Evolutionary conservation across 2,888 invertebrate genomes (phyloP).

Genomic region (Incurvaria masculella): DNA sequence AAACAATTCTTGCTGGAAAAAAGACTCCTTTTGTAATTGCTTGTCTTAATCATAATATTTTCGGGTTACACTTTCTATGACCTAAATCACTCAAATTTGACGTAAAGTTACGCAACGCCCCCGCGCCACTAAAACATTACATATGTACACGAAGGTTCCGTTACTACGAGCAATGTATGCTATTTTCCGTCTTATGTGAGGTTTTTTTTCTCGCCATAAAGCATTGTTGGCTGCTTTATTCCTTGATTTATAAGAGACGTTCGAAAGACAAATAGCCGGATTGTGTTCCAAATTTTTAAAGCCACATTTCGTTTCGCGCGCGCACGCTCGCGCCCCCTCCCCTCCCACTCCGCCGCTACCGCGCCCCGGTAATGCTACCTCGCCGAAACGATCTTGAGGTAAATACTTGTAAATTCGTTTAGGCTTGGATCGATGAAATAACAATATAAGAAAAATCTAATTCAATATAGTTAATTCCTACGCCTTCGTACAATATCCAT

Average conservation of each 20-base stretch:
- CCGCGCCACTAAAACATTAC: constrained; percentile 38
- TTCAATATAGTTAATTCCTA: too few relatives aligned
- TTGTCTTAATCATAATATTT: too few relatives aligned
- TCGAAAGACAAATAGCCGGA: constrained; percentile 74
- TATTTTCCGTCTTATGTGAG: constrained; percentile 53
- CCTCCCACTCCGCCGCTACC: too few relatives aligned
- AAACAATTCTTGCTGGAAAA: too few relatives aligned
- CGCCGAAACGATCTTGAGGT: constrained; percentile 31
- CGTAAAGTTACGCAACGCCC: constrained; percentile 1
- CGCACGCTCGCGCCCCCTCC: constrained; percentile 45
- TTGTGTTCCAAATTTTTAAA: constrained; percentile 78
- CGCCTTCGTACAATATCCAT: too few relatives aligned
- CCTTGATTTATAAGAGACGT: constrained; percentile 71
- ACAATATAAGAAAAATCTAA: too few relatives aligned
- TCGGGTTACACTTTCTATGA: too few relatives aligned
- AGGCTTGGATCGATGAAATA: too few relatives aligned
- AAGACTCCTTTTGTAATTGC: too few relatives aligned
- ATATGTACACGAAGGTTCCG: constrained; percentile 37
- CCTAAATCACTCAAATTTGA: neutral
- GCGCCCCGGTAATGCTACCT: constrained; percentile 33
- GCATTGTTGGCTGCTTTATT: constrained; percentile 63
- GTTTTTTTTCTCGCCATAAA: constrained; percentile 56
- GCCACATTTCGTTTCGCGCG: constrained; percentile 69
- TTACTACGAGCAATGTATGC: constrained; percentile 28
- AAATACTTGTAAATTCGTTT: too few relatives aligned